Evolutionary conservation across 2,797 vertebrate genomes (phyloP).

Genomic region (Anabacerthia variegaticeps): DNA sequence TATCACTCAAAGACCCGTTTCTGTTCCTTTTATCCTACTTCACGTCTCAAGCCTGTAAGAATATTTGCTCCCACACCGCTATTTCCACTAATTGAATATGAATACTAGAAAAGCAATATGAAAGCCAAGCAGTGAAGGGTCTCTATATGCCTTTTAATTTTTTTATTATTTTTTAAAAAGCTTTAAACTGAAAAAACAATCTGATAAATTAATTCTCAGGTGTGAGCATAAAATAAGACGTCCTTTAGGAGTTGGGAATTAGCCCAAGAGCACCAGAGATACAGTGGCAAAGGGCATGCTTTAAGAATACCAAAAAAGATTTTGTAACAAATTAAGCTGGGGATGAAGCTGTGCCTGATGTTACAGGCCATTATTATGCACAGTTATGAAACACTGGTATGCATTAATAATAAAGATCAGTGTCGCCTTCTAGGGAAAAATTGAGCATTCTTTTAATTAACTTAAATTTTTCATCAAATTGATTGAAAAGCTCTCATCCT

Average conservation of each 20-base stretch:
- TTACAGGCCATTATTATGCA: constrained; percentile 77
- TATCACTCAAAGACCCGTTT: background rate
- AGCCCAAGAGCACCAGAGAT: constrained; percentile 67
- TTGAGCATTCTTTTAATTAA: constrained; percentile 83
- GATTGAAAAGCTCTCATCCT: constrained; percentile 82
- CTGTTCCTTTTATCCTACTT: background rate
- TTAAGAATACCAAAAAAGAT: constrained; percentile 78
- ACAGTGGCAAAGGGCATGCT: constrained; percentile 72
- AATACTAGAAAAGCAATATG: constrained; percentile 17
- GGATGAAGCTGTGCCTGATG: constrained; percentile 72
- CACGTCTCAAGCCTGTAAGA: background rate
- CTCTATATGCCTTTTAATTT: constrained; percentile 20
- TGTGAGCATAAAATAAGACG: constrained; percentile 67
- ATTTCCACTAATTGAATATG: constrained; percentile 38
- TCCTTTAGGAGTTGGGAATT: constrained; percentile 71
- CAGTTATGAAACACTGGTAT: constrained; percentile 71
- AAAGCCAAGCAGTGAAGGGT: constrained; percentile 38
- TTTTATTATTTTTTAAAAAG: constrained; percentile 38
- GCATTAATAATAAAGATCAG: constrained; percentile 86
- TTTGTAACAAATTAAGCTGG: constrained; percentile 80
- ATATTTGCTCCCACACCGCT: constrained; percentile 7
- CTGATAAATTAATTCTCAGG: constrained; percentile 80
- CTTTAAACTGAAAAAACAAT: constrained; percentile 69
- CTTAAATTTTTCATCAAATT: constrained; percentile 83
- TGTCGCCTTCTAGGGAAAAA: constrained; percentile 79